Evolutionary conservation across 2,113 vertebrate genomes (phyloP).

Genomic region (Xiphophorus couchianus): DNA sequence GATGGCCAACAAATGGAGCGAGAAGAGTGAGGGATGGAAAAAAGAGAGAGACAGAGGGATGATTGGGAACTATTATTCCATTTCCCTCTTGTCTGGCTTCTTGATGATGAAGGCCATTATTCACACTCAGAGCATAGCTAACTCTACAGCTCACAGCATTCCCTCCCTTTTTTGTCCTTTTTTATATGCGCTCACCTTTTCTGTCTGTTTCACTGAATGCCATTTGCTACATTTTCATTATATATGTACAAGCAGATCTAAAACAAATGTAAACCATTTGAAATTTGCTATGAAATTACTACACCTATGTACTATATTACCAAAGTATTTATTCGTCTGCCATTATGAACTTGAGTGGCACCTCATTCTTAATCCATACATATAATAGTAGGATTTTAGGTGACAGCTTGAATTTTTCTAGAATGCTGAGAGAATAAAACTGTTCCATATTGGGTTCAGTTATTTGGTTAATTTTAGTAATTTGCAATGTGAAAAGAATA

Average conservation of each 20-base stretch:
- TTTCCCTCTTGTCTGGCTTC: conserved; percentile 57
- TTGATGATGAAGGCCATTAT: conserved; percentile 73
- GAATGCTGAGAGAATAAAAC: neutral
- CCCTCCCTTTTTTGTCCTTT: conserved; percentile 14
- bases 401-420: neutral
- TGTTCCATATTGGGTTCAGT: neutral
- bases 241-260: conserved; percentile 1
- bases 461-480: conserved; percentile 18
- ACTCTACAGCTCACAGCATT: neutral
- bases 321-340: neutral
- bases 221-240: neutral
- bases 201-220: neutral
- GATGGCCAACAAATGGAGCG: conserved; percentile 40
- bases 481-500: conserved; percentile 13
- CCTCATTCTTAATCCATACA: no score
- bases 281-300: conserved; percentile 6
- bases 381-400: neutral
- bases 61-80: conserved; percentile 53
- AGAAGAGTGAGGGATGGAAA: conserved; percentile 22
- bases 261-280: conserved; percentile 6
- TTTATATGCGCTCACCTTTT: conserved; percentile 12
- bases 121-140: conserved; percentile 45
- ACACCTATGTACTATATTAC: neutral
- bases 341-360: neutral
- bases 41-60: conserved; percentile 30